Conservation (phyloP, 2,888 invertebrate genomes). For the Agrotis ipsilon region DNA sequence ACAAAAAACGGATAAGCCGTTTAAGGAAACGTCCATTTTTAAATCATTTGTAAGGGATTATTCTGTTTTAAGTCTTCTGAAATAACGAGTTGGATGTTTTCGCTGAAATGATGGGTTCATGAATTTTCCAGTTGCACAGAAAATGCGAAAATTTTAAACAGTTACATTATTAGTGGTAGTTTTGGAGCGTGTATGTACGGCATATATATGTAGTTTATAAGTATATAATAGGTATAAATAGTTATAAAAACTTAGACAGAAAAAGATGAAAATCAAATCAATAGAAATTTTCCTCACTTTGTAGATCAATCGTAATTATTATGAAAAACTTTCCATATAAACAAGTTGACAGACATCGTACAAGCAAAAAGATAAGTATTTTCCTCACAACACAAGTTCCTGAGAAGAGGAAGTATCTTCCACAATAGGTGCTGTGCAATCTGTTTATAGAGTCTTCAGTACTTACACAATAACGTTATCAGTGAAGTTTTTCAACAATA, state of each 20-base stretch:
- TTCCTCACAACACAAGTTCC: slow-evolving; percentile 37
- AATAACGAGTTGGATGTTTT: slow-evolving; percentile 9
- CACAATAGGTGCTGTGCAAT: slow-evolving; percentile 56
- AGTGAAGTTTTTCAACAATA: slow-evolving; percentile 39
- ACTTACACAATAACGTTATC: slow-evolving; percentile 50
- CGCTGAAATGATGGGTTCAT: not conserved
- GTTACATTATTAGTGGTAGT: not conserved
- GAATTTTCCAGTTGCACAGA: not conserved
- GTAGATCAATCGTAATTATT: not conserved
- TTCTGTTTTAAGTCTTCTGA: slow-evolving; percentile 10
- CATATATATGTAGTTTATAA: not conserved
- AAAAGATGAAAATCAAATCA: too few species aligned
- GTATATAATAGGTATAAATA: too few species aligned
- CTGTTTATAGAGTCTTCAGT: slow-evolving; percentile 42
- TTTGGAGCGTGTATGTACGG: not conserved
- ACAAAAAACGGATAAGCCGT: slow-evolving; percentile 8
- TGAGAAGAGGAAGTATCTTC: slow-evolving; percentile 33
- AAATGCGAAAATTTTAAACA: too few species aligned
- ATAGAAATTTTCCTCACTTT: not conserved
- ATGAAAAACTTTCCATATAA: not conserved
- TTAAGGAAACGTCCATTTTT: slow-evolving; percentile 33
- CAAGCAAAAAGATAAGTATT: slow-evolving; percentile 22
- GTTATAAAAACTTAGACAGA: too few species aligned
- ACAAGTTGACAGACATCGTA: slow-evolving; percentile 1
- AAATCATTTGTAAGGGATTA: slow-evolving; percentile 26